phyloP scores from a whole-genome alignment of 2,888 invertebrate species.

The Meghimatium bilineatum region DNA sequence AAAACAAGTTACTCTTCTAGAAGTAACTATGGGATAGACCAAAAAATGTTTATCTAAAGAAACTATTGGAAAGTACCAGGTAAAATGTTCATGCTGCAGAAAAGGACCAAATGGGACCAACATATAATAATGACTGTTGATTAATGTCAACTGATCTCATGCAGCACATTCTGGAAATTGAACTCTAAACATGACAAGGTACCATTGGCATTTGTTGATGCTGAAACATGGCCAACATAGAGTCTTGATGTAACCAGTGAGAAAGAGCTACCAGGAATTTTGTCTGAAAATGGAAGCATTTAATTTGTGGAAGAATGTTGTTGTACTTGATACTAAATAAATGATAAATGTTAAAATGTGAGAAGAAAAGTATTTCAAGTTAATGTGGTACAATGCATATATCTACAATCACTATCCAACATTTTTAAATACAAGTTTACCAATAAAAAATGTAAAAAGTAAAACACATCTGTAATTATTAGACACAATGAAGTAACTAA shows the following conservation, averaged over 20 bases:
- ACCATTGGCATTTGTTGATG: constrained; percentile 35
- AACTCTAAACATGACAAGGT: constrained; percentile 18
- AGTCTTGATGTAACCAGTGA: constrained; percentile 40
- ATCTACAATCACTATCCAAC: neutral
- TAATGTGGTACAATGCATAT: neutral
- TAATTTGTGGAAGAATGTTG: neutral
- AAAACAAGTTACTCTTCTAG: neutral
- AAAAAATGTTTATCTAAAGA: neutral
- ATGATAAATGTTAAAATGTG: neutral
- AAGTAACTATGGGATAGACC: neutral
- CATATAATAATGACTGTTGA: neutral
- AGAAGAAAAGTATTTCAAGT: neutral
- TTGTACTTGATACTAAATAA: neutral
- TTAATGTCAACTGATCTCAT: constrained; percentile 23
- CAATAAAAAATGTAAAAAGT: constrained; percentile 3
- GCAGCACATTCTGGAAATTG: constrained; percentile 5
- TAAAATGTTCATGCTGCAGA: constrained; percentile 22
- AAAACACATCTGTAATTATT: neutral
- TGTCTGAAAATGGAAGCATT: constrained; percentile 40
- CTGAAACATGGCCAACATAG: constrained; percentile 38
- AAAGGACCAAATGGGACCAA: neutral
- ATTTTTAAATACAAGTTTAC: neutral
- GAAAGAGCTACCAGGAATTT: constrained; percentile 39
- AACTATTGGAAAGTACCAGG: neutral
- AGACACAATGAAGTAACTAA: neutral